Base-by-base conservation (phyloP, 1,140 invertebrate species). In the Drosophila busckii region DNA sequence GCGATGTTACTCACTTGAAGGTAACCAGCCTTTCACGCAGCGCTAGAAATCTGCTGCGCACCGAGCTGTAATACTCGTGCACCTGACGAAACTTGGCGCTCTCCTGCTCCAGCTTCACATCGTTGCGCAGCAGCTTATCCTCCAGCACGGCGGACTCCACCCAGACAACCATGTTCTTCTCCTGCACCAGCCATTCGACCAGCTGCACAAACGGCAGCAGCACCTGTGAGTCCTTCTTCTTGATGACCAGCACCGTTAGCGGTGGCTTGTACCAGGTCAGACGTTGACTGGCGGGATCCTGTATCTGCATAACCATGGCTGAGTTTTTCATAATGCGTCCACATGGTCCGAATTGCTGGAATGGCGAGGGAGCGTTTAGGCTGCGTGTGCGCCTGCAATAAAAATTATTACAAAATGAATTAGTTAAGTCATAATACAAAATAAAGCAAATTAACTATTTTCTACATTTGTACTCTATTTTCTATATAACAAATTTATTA, bases 241-340 rank as follows among this genome's bases (percentile, higher is more conserved):
- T 98, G 85, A 98, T 97, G 19, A 99, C 96, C 38, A 98, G 90
- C 50, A 98, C 97, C 2, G 94, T 95, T 8, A 97, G 89, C 0
- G 97, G 97, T 28, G 95, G 94, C 88, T 98, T 98, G 90, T 97
- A 95, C 97, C 97, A 99, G 12, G 95, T 97, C 75, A 98, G 89
- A 70, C 96, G 91, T 89, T 98, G 97, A 66, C 95, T 97, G 56
- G 96, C 96, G 28, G 97, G 97, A 89, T 98, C 97, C 88, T 98
- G 97, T 82, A 98, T 97, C 83, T 96, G 97, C 96, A 97, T 97
- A 85, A 97, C 94, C 94, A 97, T 96, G 10, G 95, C 94, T 4
- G 95, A 96, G 88, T 96, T 97, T 90, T 96, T 97, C 95, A 97
- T 96, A 87, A 97, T 97, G 59, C 95, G 92, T 56, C 96, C 96